Percentiles rank a stretch among this genome's conserved stretches.
These are phyloP conservation scores for Brachyistius frenatus DNA, from an alignment of 2,113 vertebrate genomes.

Conservation along the genomic window DNA sequence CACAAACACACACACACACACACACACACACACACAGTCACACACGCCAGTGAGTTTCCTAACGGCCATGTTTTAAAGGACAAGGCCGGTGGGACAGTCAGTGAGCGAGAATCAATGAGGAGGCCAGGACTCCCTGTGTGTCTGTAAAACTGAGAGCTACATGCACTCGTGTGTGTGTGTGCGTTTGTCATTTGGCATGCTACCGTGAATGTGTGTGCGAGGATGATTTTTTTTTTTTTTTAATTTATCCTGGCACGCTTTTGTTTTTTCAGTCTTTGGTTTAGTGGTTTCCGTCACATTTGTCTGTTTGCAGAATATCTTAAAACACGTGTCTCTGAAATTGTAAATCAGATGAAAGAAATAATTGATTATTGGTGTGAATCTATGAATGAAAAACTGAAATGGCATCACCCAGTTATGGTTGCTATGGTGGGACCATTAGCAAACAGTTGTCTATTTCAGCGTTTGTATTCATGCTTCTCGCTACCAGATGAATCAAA, in stretches of 20 bases:
- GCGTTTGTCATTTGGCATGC: constrained; percentile 1
- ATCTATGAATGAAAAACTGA: background rate
- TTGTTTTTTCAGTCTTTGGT: too few relatives aligned
- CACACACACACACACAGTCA: constrained; percentile 29
- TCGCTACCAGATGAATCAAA: too few relatives aligned
- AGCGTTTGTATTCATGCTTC: too few relatives aligned
- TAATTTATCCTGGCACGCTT: background rate
- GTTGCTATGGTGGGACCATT: too few relatives aligned
- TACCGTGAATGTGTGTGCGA: background rate
- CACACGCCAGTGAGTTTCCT: constrained; percentile 55
- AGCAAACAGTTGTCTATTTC: too few relatives aligned
- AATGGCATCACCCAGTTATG: too few relatives aligned
- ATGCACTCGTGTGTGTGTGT: constrained; percentile 8
- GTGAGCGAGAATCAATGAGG: constrained; percentile 79
- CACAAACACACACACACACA: constrained; percentile 43
- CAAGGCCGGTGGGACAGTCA: constrained; percentile 77
- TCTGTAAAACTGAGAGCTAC: constrained; percentile 43
- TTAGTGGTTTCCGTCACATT: background rate
- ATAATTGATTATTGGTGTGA: too few relatives aligned
- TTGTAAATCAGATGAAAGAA: too few relatives aligned
- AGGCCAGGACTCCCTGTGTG: constrained; percentile 47
- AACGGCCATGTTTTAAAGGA: constrained; percentile 76
- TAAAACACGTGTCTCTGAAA: too few relatives aligned
- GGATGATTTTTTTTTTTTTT: background rate
- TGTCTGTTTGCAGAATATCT: too few relatives aligned